Conservation (phyloP, 2,888 invertebrate species). For the Sinelater perroti region DNA sequence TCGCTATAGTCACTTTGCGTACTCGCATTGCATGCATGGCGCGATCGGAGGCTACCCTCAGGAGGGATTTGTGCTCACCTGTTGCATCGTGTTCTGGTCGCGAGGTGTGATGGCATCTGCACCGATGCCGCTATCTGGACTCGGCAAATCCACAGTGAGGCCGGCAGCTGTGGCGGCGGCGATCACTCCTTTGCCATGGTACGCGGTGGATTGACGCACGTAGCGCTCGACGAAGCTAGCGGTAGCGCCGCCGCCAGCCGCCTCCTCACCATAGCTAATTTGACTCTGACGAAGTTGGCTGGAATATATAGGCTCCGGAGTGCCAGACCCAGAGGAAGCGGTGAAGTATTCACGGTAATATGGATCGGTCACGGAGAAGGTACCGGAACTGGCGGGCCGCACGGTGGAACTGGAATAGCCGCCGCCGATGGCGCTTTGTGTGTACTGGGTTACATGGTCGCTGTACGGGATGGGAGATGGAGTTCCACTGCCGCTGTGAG, state of each 20-base stretch:
- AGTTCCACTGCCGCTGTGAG: slow-evolving; percentile 64
- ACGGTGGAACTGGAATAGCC: slow-evolving; percentile 58
- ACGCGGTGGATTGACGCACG: slow-evolving; percentile 69
- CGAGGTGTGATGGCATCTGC: slow-evolving; percentile 92
- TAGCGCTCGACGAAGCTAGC: slow-evolving; percentile 75
- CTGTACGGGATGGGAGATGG: slow-evolving; percentile 71
- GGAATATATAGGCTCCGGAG: slow-evolving; percentile 64
- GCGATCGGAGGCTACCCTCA: slow-evolving; percentile 22
- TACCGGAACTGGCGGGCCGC: slow-evolving; percentile 61
- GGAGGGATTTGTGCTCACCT: slow-evolving; percentile 69
- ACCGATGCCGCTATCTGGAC: slow-evolving; percentile 95
- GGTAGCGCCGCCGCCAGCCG: slow-evolving; percentile 65
- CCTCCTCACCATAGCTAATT: slow-evolving; percentile 66
- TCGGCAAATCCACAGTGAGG: slow-evolving; percentile 92
- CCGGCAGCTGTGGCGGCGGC: slow-evolving; percentile 80
- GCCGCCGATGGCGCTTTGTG: slow-evolving; percentile 58
- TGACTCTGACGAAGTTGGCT: slow-evolving; percentile 62
- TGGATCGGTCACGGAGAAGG: slow-evolving; percentile 73
- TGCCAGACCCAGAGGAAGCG: slow-evolving; percentile 64
- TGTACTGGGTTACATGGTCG: slow-evolving; percentile 59
- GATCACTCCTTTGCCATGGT: slow-evolving; percentile 78
- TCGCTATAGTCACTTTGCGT: slow-evolving; percentile 40
- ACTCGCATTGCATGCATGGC: slow-evolving; percentile 37
- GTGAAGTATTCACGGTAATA: slow-evolving; percentile 85
- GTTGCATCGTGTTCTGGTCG: slow-evolving; percentile 88